Evolutionary conservation across 2,797 vertebrate species (phyloP).

Genomic region (Thaleichthys pacificus): DNA sequence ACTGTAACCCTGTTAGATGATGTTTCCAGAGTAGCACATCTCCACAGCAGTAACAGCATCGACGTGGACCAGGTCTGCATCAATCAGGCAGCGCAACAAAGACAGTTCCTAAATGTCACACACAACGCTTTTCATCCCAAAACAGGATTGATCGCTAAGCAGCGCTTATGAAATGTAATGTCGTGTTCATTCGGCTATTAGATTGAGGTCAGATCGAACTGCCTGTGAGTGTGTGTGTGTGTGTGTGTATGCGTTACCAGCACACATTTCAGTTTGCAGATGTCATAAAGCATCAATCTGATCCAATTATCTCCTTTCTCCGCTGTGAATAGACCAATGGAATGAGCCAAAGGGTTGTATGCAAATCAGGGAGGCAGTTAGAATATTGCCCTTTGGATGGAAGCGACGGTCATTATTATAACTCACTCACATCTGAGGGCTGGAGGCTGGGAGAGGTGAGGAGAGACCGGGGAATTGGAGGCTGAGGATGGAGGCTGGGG

Average conservation of each 20-base stretch:
- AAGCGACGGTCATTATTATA: conserved; percentile 57
- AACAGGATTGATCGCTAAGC: conserved; percentile 16
- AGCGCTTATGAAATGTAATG: conserved; percentile 11
- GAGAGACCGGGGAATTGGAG: no score
- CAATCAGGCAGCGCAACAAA: conserved; percentile 10
- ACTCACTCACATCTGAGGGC: conserved; percentile 47
- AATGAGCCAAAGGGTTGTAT: conserved; percentile 58
- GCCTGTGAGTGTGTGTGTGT: neutral
- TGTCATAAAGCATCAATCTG: conserved; percentile 39
- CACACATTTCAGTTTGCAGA: conserved; percentile 19
- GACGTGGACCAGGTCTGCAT: conserved; percentile 5
- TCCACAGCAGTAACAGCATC: conserved; percentile 14
- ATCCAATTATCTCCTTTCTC: conserved; percentile 28
- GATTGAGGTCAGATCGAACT: conserved; percentile 23
- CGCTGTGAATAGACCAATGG: conserved; percentile 49
- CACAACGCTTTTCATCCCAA: conserved; percentile 23
- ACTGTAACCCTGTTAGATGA: neutral
- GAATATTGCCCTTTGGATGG: conserved; percentile 45
- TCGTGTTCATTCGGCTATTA: conserved; percentile 8
- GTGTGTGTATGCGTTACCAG: neutral
- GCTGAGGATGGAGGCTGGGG: no score
- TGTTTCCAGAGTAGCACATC: neutral
- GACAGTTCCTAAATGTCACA: conserved; percentile 28
- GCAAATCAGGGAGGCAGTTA: conserved; percentile 68
- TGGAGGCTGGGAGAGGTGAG: no score